Conservation (phyloP, 2,888 invertebrate genomes). For the Eristalinus aeneus region DNA sequence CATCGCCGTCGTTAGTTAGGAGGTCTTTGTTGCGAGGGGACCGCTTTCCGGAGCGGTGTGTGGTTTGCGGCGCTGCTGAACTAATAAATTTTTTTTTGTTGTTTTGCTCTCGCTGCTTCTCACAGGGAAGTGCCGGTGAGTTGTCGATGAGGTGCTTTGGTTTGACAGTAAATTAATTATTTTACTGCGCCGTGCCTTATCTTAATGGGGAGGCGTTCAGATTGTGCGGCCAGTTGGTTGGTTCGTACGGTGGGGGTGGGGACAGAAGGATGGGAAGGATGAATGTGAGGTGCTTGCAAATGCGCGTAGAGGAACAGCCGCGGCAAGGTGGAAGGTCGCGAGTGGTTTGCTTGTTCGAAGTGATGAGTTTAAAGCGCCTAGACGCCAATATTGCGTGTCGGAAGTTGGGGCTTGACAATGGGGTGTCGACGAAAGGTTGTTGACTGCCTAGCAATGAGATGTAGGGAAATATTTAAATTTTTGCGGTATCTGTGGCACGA, state of each 20-base stretch:
- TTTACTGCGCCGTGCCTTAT: constrained; percentile 6
- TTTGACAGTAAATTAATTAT: constrained; percentile 38
- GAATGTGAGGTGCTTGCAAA: not conserved
- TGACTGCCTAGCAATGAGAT: not conserved
- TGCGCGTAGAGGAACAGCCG: not conserved
- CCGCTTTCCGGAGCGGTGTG: not conserved
- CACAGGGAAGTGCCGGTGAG: constrained; percentile 5
- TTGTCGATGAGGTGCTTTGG: constrained; percentile 27
- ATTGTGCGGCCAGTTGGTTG: not conserved
- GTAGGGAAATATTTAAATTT: not conserved
- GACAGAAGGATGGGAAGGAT: not conserved
- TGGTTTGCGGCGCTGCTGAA: constrained; percentile 12
- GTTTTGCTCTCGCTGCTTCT: not conserved
- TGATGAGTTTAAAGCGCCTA: not conserved
- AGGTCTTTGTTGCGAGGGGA: not conserved
- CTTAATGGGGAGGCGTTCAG: not conserved
- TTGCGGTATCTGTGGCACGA: not conserved
- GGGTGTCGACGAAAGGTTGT: not conserved
- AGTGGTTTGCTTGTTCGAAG: not conserved
- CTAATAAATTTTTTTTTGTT: constrained; percentile 32
- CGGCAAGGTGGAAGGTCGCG: not conserved
- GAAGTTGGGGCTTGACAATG: not conserved
- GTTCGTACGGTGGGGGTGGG: not conserved
- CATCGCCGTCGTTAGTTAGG: not conserved
- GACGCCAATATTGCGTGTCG: not conserved